These are phyloP conservation scores for Typhlichthys eigenmanni DNA, from an alignment of 2,797 vertebrate genomes.

Conservation along the genomic window DNA sequence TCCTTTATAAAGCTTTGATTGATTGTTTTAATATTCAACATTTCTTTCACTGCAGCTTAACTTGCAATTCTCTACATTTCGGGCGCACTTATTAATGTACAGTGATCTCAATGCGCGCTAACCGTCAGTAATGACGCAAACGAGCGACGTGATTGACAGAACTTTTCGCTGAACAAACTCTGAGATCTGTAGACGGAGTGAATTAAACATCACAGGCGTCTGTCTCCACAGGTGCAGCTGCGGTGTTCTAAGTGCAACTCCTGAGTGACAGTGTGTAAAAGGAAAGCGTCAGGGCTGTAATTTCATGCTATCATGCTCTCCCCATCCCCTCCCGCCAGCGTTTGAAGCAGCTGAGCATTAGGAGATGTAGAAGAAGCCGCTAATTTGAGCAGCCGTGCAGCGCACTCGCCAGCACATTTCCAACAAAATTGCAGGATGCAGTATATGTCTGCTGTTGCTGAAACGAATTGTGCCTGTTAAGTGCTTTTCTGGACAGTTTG, in stretches of 20 bases:
- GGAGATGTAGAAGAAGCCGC: slow-evolving; percentile 43
- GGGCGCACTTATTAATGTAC: not conserved
- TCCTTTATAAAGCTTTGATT: no score
- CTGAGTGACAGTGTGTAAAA: slow-evolving; percentile 13
- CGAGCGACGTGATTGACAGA: not conserved
- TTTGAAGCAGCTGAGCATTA: slow-evolving; percentile 39
- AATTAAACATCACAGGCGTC: slow-evolving; percentile 6
- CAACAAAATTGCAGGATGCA: slow-evolving; percentile 36
- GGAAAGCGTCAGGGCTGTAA: slow-evolving; percentile 22
- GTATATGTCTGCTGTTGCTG: slow-evolving; percentile 37
- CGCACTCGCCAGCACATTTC: slow-evolving; percentile 46
- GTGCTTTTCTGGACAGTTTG: slow-evolving; percentile 18
- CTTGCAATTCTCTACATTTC: not conserved
- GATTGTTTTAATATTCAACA: no score
- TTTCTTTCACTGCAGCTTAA: not conserved
- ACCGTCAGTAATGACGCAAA: not conserved
- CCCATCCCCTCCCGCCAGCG: slow-evolving; percentile 36
- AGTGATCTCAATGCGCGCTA: not conserved
- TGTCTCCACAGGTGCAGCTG: slow-evolving; percentile 16
- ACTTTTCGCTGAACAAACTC: slow-evolving; percentile 1
- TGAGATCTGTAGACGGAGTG: not conserved
- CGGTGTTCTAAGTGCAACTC: slow-evolving; percentile 21
- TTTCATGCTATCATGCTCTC: slow-evolving; percentile 30
- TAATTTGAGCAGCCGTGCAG: slow-evolving; percentile 55
- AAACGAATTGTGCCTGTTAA: slow-evolving; percentile 22